Evolutionary conservation across 1,140 invertebrate genomes (phyloP), one percentile per base, ranked within the genome.

Genomic region (Adelges cooleyi): DNA sequence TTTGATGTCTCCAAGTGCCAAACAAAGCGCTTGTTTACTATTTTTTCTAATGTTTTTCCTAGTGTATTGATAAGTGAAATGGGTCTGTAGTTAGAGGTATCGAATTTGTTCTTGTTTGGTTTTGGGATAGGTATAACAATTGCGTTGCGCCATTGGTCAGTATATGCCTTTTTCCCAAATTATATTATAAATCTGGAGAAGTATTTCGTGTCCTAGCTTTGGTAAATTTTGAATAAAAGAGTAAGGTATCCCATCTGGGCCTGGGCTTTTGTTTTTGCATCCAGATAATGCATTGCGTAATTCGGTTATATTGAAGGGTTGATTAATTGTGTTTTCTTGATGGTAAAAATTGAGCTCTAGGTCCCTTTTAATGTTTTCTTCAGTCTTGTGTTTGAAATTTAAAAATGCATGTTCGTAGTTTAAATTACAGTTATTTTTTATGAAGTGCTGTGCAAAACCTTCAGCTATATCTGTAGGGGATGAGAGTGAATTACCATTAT

Each of bases 1-100:
- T 13, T 22, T 50, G 23, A 10, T 11, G 46, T 5, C 52, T 66
- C 65, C 2, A 66, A 23, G 17, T 5, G 15, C 23, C 46, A 66
- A 17, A 66, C 33, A n/a, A 66, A 29, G 15, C 65, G 9, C 13
- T 11, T 49, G 29, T 66, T 66, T 2, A 66, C 27, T 2, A 66
- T 42, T 42, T 42, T 42, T 42, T 42, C 40, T 17, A 13, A n/a
- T 11, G 40, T 42, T 42, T 42, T 42, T 42, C 13, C 40, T 42
- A 42, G 4, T 4, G 40, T 42, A 42, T 42, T 42, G 17, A 42
- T 42, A 13, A 42, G 40, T 42, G 40, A 42, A 42, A 42, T 38
- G 13, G 36, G 36, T 38, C 36, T 38, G 13, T 38, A 38, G 13
- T 38, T 38, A 13, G 13, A 8, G 17, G 17, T 42, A 42, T 42